Percentiles rank a stretch among this genome's conserved stretches.
Conservation (phyloP, 2,113 vertebrate species). For the Cinclus cinclus region DNA sequence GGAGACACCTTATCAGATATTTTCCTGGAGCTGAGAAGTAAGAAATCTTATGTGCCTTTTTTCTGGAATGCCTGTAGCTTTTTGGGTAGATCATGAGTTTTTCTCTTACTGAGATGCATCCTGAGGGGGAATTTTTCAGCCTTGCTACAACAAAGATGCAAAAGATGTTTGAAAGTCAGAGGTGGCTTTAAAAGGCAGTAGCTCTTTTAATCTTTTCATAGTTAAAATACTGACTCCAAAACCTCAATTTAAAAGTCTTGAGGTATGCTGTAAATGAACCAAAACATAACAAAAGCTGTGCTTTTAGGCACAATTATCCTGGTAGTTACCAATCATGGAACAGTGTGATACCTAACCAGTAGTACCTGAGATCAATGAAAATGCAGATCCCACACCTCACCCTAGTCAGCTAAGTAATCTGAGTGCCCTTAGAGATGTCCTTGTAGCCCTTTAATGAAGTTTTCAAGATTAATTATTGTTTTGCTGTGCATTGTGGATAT, state of each 20-base stretch:
- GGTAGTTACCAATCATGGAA: not conserved
- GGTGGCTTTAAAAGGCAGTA: not conserved
- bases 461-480: not conserved
- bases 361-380: not conserved
- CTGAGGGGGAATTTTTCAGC: not conserved
- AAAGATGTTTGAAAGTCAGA: not conserved
- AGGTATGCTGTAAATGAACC: not conserved
- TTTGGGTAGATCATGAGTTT: not conserved
- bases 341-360: not conserved
- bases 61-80: not conserved
- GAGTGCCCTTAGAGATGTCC: not conserved
- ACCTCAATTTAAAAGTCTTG: not conserved
- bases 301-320: not conserved
- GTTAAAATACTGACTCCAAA: not conserved
- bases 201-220: not conserved
- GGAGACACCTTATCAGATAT: rapidly evolving
- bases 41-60: not conserved
- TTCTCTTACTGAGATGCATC: not conserved
- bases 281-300: not conserved
- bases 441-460: not conserved
- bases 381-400: not conserved
- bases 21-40: not conserved
- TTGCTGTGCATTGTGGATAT: not conserved
- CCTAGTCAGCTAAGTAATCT: not conserved
- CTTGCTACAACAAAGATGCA: not conserved